A percentile compares a stretch with the other conserved stretches of the same genome.
Conservation (phyloP, 2,888 invertebrate species). For the Poecilobothrus nobilitatus region DNA sequence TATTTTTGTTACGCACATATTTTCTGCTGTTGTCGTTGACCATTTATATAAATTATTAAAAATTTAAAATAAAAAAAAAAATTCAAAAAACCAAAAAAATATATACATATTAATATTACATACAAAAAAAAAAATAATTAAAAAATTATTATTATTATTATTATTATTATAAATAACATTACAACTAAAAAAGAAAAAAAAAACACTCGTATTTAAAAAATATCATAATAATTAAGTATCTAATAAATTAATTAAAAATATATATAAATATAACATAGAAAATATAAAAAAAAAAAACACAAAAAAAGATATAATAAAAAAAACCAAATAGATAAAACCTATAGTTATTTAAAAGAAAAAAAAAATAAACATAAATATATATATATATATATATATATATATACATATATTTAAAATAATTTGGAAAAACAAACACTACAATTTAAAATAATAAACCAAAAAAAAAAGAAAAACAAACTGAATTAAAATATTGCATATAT, state of each 20-base stretch:
- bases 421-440: neutral
- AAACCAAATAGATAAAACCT: slow-evolving; percentile 19
- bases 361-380: neutral
- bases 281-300: slow-evolving; percentile 11
- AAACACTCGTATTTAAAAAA: slow-evolving; percentile 17
- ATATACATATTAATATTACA: neutral
- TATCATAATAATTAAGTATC: slow-evolving; percentile 17
- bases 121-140: too few relatives aligned
- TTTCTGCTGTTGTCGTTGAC: slow-evolving; percentile 45
- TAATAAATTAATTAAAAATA: slow-evolving; percentile 16
- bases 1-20: slow-evolving; percentile 41
- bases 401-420: neutral
- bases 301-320: slow-evolving; percentile 15
- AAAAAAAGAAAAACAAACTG: neutral
- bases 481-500: neutral
- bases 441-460: neutral
- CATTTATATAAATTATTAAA: slow-evolving; percentile 30
- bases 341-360: slow-evolving; percentile 14
- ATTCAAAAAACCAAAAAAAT: slow-evolving; percentile 20
- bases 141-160: slow-evolving; percentile 13
- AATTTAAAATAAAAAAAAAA: slow-evolving; percentile 15
- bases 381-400: too few relatives aligned
- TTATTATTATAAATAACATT: slow-evolving; percentile 9
- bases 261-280: slow-evolving; percentile 21
- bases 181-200: slow-evolving; percentile 15